phyloP scores from a whole-genome alignment of 2,888 invertebrate genomes.

The Ptychoptera contaminata region DNA sequence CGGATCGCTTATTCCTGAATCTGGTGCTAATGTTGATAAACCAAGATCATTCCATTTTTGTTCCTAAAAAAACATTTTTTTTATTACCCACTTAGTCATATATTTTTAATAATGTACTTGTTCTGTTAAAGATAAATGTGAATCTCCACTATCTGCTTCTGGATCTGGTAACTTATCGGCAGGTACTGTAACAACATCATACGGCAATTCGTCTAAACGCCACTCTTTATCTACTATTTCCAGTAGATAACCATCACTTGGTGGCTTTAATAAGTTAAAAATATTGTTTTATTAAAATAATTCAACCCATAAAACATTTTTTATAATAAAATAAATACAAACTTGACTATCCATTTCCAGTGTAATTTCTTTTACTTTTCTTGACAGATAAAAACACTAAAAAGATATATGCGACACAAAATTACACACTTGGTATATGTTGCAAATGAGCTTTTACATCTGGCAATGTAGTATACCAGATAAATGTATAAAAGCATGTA shows the following conservation, averaged over 20 bases:
- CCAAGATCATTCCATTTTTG: conserved; percentile 47
- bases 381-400: too few relatives aligned
- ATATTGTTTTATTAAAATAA: too few relatives aligned
- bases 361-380: too few relatives aligned
- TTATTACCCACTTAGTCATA: neutral
- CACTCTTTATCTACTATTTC: conserved; percentile 59
- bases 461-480: too few relatives aligned
- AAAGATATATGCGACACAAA: too few relatives aligned
- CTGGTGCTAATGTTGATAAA: conserved; percentile 28
- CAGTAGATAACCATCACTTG: conserved; percentile 27
- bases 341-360: too few relatives aligned
- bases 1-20: too few relatives aligned
- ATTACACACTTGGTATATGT: too few relatives aligned
- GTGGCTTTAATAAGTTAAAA: conserved; percentile 16
- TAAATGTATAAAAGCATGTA: neutral
- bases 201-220: conserved; percentile 67
- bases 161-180: conserved; percentile 80
- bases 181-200: conserved; percentile 76
- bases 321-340: too few relatives aligned
- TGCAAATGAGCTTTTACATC: too few relatives aligned
- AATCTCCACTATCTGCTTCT: conserved; percentile 83
- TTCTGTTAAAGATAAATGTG: conserved; percentile 76
- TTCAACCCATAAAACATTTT: too few relatives aligned
- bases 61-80: conserved; percentile 32
- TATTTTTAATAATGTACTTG: conserved; percentile 40